Evolutionary conservation across 2,797 vertebrate genomes (phyloP).

Genomic region (Aselliscus stoliczkanus): DNA sequence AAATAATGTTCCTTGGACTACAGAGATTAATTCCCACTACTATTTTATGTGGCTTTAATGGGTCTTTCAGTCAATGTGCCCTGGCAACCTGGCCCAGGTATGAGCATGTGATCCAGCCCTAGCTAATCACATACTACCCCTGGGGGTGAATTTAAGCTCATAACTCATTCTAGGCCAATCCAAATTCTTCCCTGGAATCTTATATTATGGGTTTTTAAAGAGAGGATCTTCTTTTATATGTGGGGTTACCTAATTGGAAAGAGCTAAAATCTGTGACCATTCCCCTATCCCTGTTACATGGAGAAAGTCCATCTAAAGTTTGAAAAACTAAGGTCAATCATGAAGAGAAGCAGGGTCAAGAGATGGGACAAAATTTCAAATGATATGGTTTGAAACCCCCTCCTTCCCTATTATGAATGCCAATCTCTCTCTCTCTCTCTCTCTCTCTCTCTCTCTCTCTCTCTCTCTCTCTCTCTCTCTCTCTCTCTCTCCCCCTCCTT

Average conservation of each 20-base stretch:
- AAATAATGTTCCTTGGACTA: background rate
- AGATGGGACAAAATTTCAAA: background rate
- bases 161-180: background rate
- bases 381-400: background rate
- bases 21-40: background rate
- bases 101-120: background rate
- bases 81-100: background rate
- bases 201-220: background rate
- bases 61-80: background rate
- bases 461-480: background rate
- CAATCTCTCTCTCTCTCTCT: background rate
- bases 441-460: background rate
- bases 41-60: background rate
- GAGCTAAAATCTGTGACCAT: background rate
- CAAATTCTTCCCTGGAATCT: background rate
- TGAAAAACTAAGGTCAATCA: background rate
- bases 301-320: background rate
- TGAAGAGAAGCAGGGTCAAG: background rate
- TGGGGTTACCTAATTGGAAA: background rate
- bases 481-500: background rate
- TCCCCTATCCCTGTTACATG: background rate
- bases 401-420: background rate
- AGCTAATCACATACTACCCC: background rate
- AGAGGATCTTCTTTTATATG: background rate
- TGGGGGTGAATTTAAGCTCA: background rate